These are phyloP conservation scores for Strix aluco DNA, from an alignment of 2,113 vertebrate species.

Conservation along the genomic window DNA sequence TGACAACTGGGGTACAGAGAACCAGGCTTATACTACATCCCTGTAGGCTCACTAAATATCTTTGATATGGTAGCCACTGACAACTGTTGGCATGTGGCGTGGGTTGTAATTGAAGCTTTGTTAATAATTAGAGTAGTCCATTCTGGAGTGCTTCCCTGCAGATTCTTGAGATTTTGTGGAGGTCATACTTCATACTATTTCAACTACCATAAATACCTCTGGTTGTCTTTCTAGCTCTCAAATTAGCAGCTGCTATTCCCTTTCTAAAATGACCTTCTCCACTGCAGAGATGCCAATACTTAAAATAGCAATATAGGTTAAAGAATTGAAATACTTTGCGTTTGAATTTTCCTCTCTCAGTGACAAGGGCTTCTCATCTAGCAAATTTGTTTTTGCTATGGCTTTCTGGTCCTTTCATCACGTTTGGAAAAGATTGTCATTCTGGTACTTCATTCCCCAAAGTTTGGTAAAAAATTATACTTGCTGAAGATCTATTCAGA, in stretches of 20 bases:
- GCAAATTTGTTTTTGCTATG: neutral
- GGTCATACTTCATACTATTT: conserved; percentile 8
- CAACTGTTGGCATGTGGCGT: conserved; percentile 13
- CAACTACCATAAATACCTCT: conserved; percentile 51
- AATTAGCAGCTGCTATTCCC: conserved; percentile 58
- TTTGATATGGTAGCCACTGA: neutral
- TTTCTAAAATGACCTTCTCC: conserved; percentile 34
- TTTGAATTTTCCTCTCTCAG: neutral
- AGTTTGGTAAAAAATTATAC: neutral
- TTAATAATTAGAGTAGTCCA: conserved; percentile 22
- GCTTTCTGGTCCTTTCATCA: neutral
- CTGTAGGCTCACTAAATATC: neutral
- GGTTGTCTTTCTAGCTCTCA: conserved; percentile 4
- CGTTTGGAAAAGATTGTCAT: neutral
- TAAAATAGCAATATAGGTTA: conserved; percentile 1
- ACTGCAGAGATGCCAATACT: neutral
- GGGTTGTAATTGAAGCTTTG: conserved; percentile 31
- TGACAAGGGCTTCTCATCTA: neutral
- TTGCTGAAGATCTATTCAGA: neutral
- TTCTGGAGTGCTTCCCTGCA: conserved; percentile 9
- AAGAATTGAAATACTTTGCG: neutral
- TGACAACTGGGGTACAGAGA: neutral
- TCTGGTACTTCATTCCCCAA: neutral
- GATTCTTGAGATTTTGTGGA: conserved; percentile 41
- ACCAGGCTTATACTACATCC: neutral